Base-by-base conservation (phyloP, 1,140 invertebrate genomes). In the Lutraria rhynchaena region DNA sequence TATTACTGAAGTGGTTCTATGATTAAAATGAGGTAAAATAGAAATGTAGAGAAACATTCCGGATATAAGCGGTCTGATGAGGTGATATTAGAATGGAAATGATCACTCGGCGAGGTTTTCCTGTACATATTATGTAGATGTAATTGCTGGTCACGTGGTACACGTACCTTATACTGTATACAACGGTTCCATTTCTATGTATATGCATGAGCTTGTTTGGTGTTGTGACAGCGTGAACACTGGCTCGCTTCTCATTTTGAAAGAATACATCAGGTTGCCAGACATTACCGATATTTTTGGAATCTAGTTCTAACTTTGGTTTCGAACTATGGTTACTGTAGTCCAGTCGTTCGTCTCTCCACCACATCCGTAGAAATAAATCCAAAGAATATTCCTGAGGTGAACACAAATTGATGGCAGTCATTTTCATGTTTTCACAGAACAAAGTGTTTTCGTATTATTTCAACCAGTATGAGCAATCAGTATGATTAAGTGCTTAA, bases 181-280 rank as follows among this genome's bases (percentile, higher is more conserved):
- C 57, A 11, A 89, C 77, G 15, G 83, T 91, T 11, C 95, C 95
- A 82, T 94, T 92, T 9, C 93, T 93, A 22, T 86, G 60, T 15
- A 93, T 82, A 55, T 89, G 85, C 55, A 93, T 82, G 1, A 93
- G 86, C 44, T 89, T 88, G 82, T 93, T 93, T 1, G 90, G 88
- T 27, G 90, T 87, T 24, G 92, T 92, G 1, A 93, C 88, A 19
- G 86, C 44, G 76, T 93, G 92, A 57, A 93, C 89, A 51, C 85
- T 82, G 0, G 90, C 92, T 24, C 88, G 81, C 85, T 92, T 92
- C 41, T 92, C 87, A 75, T 92, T 92, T 24, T 85, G 80, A 81
- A 92, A 92, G 77, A 90, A 91, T 19, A 89, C 70, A 71, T 92
- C 91, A 1, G 91, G 91, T 58, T 86, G 87, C 91, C 91, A 92